A percentile compares a stretch with the other conserved stretches of the same genome.
These are phyloP conservation scores for Xestia sexstrigata DNA, from an alignment of 2,888 invertebrate species.

Conservation along the genomic window DNA sequence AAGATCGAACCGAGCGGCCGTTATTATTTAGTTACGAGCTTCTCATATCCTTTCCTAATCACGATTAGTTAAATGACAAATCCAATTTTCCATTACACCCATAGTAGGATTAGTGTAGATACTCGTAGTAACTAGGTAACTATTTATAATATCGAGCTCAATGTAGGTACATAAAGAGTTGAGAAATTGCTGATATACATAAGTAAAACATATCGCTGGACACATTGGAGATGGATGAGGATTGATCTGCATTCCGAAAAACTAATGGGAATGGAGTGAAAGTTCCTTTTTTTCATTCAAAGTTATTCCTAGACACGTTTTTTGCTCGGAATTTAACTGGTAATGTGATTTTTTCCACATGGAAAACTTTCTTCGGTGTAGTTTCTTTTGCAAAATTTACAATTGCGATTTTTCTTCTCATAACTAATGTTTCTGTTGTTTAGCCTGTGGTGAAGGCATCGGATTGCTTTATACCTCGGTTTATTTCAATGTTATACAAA, in stretches of 20 bases:
- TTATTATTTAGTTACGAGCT: background rate
- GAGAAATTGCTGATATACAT: background rate
- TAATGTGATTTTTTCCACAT: background rate
- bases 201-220: constrained; percentile 7
- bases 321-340: background rate
- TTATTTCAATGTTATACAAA: constrained; percentile 13
- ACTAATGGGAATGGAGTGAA: background rate
- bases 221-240: constrained; percentile 29
- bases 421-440: background rate
- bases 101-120: no score
- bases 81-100: no score
- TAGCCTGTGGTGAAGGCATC: no score
- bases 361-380: background rate
- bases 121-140: background rate
- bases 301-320: background rate
- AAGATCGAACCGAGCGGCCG: background rate
- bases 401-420: background rate
- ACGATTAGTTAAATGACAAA: background rate
- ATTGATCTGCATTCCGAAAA: constrained; percentile 35
- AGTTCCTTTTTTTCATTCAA: background rate
- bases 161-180: background rate
- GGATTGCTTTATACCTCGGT: background rate
- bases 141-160: background rate
- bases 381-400: background rate
- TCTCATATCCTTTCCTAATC: background rate